phyloP scores from a whole-genome alignment of 2,797 vertebrate genomes.

The Hippocampus kuda region DNA sequence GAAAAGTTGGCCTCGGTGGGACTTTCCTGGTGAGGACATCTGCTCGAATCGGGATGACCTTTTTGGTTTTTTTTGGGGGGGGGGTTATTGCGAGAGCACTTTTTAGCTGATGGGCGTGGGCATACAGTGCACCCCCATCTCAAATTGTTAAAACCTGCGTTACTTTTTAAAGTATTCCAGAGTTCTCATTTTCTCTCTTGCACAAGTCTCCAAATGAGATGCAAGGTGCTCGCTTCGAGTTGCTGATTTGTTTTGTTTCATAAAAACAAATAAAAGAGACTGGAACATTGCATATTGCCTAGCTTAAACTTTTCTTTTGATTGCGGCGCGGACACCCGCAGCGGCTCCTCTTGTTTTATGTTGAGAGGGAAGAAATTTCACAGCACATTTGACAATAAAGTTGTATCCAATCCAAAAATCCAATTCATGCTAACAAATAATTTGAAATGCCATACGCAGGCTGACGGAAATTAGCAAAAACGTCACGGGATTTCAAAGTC shows the following conservation, averaged over 20 bases:
- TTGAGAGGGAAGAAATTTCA: too few relatives aligned
- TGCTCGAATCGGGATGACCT: slow-evolving; percentile 20
- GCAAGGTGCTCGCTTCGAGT: background rate
- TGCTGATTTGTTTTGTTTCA: background rate
- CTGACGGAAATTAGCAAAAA: too few relatives aligned
- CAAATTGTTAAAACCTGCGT: background rate
- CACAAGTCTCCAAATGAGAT: background rate
- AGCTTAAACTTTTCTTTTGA: too few relatives aligned
- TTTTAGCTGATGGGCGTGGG: background rate
- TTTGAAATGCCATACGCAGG: background rate
- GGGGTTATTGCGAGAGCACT: too few relatives aligned
- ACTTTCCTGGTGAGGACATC: slow-evolving; percentile 29
- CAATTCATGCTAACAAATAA: too few relatives aligned
- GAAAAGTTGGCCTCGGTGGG: slow-evolving; percentile 5
- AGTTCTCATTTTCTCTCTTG: background rate
- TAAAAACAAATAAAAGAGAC: background rate
- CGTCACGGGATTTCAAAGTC: too few relatives aligned
- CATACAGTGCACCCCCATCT: background rate
- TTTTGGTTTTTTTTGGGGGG: background rate
- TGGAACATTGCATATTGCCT: too few relatives aligned
- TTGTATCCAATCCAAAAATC: too few relatives aligned
- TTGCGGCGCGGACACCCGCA: too few relatives aligned
- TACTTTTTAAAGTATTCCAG: background rate
- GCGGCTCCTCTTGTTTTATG: too few relatives aligned
- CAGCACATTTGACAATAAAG: too few relatives aligned